Base-by-base conservation (phyloP, 2,113 vertebrate species). In the Jacana jacana region DNA sequence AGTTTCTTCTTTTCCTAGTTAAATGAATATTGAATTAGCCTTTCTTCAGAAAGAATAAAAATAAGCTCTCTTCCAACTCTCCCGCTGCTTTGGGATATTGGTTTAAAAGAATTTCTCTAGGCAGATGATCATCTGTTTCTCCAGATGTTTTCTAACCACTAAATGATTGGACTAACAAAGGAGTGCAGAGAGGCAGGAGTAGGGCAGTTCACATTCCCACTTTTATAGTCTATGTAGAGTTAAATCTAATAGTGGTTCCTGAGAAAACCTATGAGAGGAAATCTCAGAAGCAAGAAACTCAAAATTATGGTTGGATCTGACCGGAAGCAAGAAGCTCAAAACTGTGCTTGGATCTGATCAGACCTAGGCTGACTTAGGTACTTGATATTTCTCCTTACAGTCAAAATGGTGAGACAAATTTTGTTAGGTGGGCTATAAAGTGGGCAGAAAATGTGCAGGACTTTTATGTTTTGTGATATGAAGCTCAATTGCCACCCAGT, bases 61-160 rank as follows among this genome's bases (percentile, higher is more conserved):
- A 49, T n/a, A 79, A 80, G 3, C 48, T 65, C 8, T 69, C 35
- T 69, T 83, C 20, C 13, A 18, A 31, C n/a, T 66, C 17, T 76
- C 18, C 3, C 17, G 72, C 35, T 86, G 72, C 83, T 94, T 81
- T 61, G 46, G 40, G 37, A 69, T 84, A 70, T 70, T 94, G 81
- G 49, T 88, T 95, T 91, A 65, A 42, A 82, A 1, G 8, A 66
- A 91, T 92, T 93, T 76, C 84, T 40, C n/a, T 70, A 92, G 80
- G 91, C 71, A 77, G 44, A 89, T 61, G 31, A 91, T 81, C 64
- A 78, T 96, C 76, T 89, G 83, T 89, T 94, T 86, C 69, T 70
- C 76, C 93, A 92, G 83, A 89, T 94, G 68, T 30, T 93, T 86
- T 95, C 66, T 76, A 86, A 61, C 33, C 35, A 80, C 8, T 39